Base-by-base conservation (phyloP, 2,797 vertebrate species). In the Melopsittacus undulatus region DNA sequence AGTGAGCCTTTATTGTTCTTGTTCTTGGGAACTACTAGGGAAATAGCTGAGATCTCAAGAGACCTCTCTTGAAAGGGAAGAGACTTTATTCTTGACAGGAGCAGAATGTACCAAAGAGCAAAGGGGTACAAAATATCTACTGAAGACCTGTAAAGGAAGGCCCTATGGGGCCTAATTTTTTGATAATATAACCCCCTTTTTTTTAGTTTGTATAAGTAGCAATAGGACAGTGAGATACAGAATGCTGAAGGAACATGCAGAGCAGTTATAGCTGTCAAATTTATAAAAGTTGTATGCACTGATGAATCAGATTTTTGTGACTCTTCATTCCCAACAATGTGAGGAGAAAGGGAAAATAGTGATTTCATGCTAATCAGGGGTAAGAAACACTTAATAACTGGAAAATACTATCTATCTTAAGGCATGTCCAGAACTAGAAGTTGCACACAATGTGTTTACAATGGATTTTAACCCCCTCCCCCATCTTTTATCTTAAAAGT, bases 11-110 rank as follows among this genome's bases (percentile, higher is more conserved):
- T 81, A 73, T 83, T 91, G 73, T 75, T 68, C 48, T 61, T 49
- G 45, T 49, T 86, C 74, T 81, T 82, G 59, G 51, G 74, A 94
- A 88, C 49, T 90, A 30, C 32, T 40, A 79, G 56, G 91, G 83
- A 96, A 94, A 92, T 36, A 90, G 67, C 59, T 74, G 66, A 88
- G 89, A 81, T 94, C 84, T 87, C 94, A 91, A 67, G 91, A 94
- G 91, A 87, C 36, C 32, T 94, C 43, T 92, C 34, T 63, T 62
- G 73, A 72, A 94, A 91, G 46, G 64, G 40, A 83, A 87, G 87
- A 91, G 52, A 45, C 26, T 83, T 74, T 66, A 74, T 29, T 88
- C 40, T 84, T 49, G 59, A 90, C 32, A 64, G 48, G 62, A 95
- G 74, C 24, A 56, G 21, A 66, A 51, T 56, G 43, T 76, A 81